A percentile compares a stretch with the other conserved stretches of the same genome.
Evolutionary conservation across 2,113 vertebrate species (phyloP).

Genomic region (Mirounga angustirostris): DNA sequence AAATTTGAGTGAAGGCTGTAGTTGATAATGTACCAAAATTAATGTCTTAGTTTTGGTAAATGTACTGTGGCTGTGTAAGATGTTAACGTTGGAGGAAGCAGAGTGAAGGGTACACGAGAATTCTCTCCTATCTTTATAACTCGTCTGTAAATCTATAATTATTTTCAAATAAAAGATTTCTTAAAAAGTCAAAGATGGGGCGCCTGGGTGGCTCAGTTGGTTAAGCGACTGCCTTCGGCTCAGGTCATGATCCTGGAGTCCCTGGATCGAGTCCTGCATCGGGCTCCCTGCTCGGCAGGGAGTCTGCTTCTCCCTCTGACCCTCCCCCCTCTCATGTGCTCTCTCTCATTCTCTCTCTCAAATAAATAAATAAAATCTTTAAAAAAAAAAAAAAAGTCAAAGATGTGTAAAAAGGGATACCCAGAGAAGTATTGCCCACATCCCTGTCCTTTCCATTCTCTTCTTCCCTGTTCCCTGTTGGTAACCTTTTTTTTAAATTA

Average conservation of each 20-base stretch:
- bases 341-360: too few species aligned
- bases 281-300: too few species aligned
- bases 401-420: neutral
- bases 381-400: neutral
- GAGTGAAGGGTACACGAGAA: neutral
- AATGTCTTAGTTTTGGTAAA: neutral
- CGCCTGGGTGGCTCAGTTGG: too few species aligned
- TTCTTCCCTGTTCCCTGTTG: neutral
- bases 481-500: neutral
- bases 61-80: neutral
- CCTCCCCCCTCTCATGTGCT: too few species aligned
- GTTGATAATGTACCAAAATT: neutral
- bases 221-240: too few species aligned
- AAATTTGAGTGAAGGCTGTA: neutral
- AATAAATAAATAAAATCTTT: too few species aligned
- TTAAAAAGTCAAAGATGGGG: neutral
- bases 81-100: neutral
- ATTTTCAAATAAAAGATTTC: neutral
- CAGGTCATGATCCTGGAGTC: too few species aligned
- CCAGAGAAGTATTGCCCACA: neutral
- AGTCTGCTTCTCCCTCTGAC: too few species aligned
- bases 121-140: neutral
- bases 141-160: neutral
- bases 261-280: too few species aligned
- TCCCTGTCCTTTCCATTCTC: neutral